A percentile compares a stretch with the other conserved stretches of the same genome.
phyloP scores from a whole-genome alignment of 2,888 invertebrate genomes.

The Scaptomyza polygonia region DNA sequence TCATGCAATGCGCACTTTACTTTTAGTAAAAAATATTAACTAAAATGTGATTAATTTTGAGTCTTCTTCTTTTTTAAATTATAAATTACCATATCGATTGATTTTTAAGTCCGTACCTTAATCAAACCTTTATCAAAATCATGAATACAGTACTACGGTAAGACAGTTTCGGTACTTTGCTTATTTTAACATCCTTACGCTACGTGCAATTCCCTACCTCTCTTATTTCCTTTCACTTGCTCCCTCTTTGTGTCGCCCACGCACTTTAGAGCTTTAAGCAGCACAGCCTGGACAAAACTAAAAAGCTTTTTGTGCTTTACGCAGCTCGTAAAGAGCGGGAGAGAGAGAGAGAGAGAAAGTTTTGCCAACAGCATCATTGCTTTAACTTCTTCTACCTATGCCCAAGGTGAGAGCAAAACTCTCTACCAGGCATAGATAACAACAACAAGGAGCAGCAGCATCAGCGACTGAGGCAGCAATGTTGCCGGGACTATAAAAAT shows the following conservation, averaged over 20 bases:
- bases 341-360: slow-evolving; percentile 50
- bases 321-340: slow-evolving; percentile 5
- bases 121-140: too few species aligned
- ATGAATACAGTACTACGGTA: too few species aligned
- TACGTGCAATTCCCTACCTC: too few species aligned
- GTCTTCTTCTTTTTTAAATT: too few species aligned
- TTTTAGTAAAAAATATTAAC: too few species aligned
- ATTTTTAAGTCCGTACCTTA: too few species aligned
- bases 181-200: too few species aligned
- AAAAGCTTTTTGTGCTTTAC: slow-evolving; percentile 48
- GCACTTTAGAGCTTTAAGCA: slow-evolving; percentile 21
- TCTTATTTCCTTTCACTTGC: neutral
- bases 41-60: too few species aligned
- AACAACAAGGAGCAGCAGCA: slow-evolving; percentile 23
- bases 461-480: slow-evolving; percentile 34
- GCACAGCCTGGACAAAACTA: slow-evolving; percentile 14
- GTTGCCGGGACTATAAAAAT: slow-evolving; percentile 67
- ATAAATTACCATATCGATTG: too few species aligned
- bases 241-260: slow-evolving; percentile 1
- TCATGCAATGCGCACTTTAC: too few species aligned
- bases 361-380: slow-evolving; percentile 37
- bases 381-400: slow-evolving; percentile 27
- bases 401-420: slow-evolving; percentile 65
- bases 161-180: too few species aligned
- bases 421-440: slow-evolving; percentile 61